A percentile compares a stretch with the other conserved stretches of the same genome.
Conservation (phyloP, 37 sponge, comb jelly and placozoan species). For the Haliclona indistincta region DNA sequence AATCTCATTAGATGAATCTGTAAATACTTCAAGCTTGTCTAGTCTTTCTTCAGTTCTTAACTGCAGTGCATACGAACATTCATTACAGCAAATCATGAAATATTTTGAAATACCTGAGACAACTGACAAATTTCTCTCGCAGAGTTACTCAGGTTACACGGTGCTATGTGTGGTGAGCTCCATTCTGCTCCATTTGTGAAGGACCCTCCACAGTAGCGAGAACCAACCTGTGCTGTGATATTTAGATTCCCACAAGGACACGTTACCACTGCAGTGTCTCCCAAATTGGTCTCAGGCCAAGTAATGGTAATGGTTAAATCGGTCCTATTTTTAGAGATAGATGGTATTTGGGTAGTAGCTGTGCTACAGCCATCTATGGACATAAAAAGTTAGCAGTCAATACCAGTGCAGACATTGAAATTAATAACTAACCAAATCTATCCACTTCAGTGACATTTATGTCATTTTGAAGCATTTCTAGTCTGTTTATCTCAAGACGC, state of each 20-base stretch:
- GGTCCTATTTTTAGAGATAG: too few relatives aligned
- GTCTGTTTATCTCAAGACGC: too few relatives aligned
- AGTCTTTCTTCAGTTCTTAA: background rate
- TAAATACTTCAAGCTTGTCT: background rate
- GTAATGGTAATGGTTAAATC: background rate
- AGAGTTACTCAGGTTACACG: constrained; percentile 31
- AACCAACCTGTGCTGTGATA: background rate
- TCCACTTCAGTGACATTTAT: too few relatives aligned
- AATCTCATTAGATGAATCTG: background rate
- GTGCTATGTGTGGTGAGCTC: constrained; percentile 6
- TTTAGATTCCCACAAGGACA: constrained; percentile 56
- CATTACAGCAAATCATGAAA: too few relatives aligned
- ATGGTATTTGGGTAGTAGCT: too few relatives aligned
- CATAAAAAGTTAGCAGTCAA: too few relatives aligned
- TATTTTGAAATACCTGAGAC: constrained; percentile 32
- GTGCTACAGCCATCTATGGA: too few relatives aligned
- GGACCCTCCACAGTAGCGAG: constrained; percentile 45
- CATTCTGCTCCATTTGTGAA: constrained; percentile 47
- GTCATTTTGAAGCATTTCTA: too few relatives aligned
- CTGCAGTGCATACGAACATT: background rate
- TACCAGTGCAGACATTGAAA: too few relatives aligned
- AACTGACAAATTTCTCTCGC: constrained; percentile 27
- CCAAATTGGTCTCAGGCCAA: constrained; percentile 53
- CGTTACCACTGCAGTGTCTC: background rate
- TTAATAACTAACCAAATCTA: too few relatives aligned